Evolutionary conservation across 2,797 vertebrate genomes (phyloP).

Genomic region (Falco peregrinus): DNA sequence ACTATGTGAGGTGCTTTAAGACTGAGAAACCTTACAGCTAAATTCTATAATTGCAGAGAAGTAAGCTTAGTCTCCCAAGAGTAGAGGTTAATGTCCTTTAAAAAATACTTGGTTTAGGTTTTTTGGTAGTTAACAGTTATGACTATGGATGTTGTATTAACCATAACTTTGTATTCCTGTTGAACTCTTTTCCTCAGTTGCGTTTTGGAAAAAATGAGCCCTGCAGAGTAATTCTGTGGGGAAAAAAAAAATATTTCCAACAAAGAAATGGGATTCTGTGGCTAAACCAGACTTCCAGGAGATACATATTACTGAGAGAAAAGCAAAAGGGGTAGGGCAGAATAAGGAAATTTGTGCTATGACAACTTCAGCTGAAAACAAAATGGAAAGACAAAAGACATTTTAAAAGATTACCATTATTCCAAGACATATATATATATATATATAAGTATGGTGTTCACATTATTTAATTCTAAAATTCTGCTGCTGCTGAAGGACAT

Average conservation of each 20-base stretch:
- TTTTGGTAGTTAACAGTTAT: not conserved
- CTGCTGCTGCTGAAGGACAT: not conserved
- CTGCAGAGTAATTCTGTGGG: not conserved
- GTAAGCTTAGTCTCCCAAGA: not conserved
- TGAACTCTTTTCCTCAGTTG: not conserved
- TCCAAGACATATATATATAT: not conserved
- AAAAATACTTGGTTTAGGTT: not conserved
- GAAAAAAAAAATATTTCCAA: not conserved
- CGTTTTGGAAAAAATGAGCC: not conserved
- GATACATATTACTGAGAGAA: not conserved
- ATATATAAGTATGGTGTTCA: not conserved
- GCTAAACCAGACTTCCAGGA: not conserved
- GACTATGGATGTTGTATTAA: not conserved
- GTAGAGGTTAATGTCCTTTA: not conserved
- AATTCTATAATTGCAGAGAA: not conserved
- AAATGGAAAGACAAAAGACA: not conserved
- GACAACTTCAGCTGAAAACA: not conserved
- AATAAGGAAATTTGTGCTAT: not conserved
- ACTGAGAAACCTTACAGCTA: not conserved
- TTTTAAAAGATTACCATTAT: not conserved
- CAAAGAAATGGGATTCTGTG: not conserved
- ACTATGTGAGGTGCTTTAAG: not conserved
- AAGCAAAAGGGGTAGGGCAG: not conserved
- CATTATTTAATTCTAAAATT: not conserved
- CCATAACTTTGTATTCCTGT: not conserved